phyloP scores from a whole-genome alignment of 2,113 vertebrate genomes.

The Protomyctophum bolini region DNA sequence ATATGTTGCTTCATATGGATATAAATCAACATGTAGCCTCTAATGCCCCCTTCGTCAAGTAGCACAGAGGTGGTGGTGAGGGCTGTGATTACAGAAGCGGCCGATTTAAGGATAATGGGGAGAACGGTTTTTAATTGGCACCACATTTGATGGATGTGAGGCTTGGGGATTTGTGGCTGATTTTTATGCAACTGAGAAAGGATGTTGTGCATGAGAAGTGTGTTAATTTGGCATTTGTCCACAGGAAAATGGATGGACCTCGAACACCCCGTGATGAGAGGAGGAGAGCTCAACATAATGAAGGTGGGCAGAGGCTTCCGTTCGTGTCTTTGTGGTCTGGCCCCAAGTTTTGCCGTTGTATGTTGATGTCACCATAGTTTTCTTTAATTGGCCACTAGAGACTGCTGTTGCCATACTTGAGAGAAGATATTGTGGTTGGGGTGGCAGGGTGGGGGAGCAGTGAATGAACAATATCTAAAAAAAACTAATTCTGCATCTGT shows the following conservation, averaged over 20 bases:
- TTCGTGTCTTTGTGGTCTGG: constrained; percentile 51
- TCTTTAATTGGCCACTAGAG: constrained; percentile 61
- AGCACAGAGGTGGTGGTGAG: not conserved
- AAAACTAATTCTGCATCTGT: too few species aligned
- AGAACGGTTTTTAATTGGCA: constrained; percentile 49
- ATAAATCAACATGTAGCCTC: constrained; percentile 13
- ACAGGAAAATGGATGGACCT: constrained; percentile 88
- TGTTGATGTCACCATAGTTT: constrained; percentile 19
- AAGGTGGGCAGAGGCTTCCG: constrained; percentile 79
- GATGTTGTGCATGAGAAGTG: constrained; percentile 49
- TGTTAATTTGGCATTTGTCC: constrained; percentile 40
- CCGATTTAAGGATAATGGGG: constrained; percentile 49
- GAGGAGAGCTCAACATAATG: constrained; percentile 91
- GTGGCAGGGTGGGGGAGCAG: too few species aligned
- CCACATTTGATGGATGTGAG: constrained; percentile 44
- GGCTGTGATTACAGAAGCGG: constrained; percentile 34
- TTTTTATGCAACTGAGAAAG: constrained; percentile 42
- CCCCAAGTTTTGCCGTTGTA: constrained; percentile 18
- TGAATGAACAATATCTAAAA: too few species aligned
- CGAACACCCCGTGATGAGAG: constrained; percentile 88
- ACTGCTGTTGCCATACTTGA: constrained; percentile 41
- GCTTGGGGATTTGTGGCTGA: constrained; percentile 46
- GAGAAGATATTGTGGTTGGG: too few species aligned
- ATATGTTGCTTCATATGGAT: constrained; percentile 20
- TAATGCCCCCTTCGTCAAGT: constrained; percentile 22